Conservation (phyloP, 2,113 vertebrate genomes). For the Boleophthalmus pectinirostris region DNA sequence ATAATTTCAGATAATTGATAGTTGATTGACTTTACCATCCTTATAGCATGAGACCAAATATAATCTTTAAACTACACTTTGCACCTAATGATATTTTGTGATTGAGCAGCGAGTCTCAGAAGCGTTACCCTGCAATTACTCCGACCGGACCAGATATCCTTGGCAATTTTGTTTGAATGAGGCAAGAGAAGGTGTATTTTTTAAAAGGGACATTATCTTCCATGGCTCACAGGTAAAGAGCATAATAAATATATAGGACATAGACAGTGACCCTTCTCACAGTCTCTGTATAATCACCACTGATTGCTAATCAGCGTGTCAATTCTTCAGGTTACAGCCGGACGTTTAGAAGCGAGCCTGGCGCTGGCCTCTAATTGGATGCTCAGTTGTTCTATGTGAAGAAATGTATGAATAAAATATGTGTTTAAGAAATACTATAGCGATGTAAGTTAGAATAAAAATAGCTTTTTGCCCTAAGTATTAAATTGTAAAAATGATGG, state of each 20-base stretch:
- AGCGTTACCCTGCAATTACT: constrained; percentile 39
- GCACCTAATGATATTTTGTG: constrained; percentile 32
- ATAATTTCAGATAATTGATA: background rate
- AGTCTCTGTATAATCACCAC: constrained; percentile 62
- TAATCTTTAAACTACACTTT: constrained; percentile 16
- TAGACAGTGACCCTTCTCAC: constrained; percentile 55
- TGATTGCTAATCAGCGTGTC: constrained; percentile 69
- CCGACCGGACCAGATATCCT: constrained; percentile 36
- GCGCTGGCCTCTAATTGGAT: constrained; percentile 23
- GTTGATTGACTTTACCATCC: background rate
- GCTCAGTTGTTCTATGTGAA: background rate
- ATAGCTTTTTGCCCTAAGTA: background rate
- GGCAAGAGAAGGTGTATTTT: constrained; percentile 36
- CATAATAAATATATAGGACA: constrained; percentile 56
- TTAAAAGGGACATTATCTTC: constrained; percentile 38
- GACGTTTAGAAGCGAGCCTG: constrained; percentile 37
- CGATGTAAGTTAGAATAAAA: background rate
- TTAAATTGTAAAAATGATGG: background rate
- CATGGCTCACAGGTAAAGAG: constrained; percentile 57
- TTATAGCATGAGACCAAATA: background rate
- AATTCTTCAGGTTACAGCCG: constrained; percentile 36
- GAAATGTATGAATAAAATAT: constrained; percentile 2
- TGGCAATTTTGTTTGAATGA: constrained; percentile 41
- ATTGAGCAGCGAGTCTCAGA: constrained; percentile 39
- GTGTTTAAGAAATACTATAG: background rate